A percentile compares a stretch with the other conserved stretches of the same genome.
phyloP scores from a whole-genome alignment of 2,888 invertebrate species.

The Oscheius sp. region DNA sequence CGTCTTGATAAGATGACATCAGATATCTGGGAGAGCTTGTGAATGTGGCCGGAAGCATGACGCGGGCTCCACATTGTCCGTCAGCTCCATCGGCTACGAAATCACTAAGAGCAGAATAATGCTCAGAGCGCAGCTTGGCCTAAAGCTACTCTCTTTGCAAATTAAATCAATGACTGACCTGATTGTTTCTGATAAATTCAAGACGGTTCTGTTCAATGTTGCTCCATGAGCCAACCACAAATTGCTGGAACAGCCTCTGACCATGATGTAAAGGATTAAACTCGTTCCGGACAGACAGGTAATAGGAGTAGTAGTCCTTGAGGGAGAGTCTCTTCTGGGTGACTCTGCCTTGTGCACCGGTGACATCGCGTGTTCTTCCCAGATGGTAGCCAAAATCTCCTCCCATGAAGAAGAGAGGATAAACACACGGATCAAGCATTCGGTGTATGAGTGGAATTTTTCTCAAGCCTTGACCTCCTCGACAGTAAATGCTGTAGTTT shows the following conservation, averaged over 20 bases:
- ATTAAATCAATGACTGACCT: neutral
- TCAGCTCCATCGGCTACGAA: slow-evolving; percentile 26
- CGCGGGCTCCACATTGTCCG: slow-evolving; percentile 41
- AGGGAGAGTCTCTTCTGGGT: slow-evolving; percentile 47
- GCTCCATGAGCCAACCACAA: slow-evolving; percentile 73
- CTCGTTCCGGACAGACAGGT: slow-evolving; percentile 41
- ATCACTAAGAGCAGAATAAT: slow-evolving; percentile 6
- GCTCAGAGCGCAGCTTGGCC: neutral
- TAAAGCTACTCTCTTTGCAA: neutral
- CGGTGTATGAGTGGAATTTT: slow-evolving; percentile 62
- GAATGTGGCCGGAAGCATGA: slow-evolving; percentile 65
- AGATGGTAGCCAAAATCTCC: slow-evolving; percentile 57
- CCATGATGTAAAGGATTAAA: slow-evolving; percentile 65
- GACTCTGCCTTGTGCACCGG: no score
- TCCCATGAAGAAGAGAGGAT: slow-evolving; percentile 73
- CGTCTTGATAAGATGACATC: slow-evolving; percentile 45
- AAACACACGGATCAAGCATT: slow-evolving; percentile 74
- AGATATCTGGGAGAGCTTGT: slow-evolving; percentile 73
- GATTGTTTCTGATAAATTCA: slow-evolving; percentile 41
- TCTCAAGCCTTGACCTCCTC: slow-evolving; percentile 54
- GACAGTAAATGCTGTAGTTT: slow-evolving; percentile 70
- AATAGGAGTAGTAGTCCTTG: slow-evolving; percentile 57
- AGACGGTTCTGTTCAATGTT: slow-evolving; percentile 74
- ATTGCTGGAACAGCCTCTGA: slow-evolving; percentile 71
- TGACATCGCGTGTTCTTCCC: neutral